Evolutionary conservation across 64 coral and sea anemone species (phyloP).

Genomic region (Montipora efflorescens): DNA sequence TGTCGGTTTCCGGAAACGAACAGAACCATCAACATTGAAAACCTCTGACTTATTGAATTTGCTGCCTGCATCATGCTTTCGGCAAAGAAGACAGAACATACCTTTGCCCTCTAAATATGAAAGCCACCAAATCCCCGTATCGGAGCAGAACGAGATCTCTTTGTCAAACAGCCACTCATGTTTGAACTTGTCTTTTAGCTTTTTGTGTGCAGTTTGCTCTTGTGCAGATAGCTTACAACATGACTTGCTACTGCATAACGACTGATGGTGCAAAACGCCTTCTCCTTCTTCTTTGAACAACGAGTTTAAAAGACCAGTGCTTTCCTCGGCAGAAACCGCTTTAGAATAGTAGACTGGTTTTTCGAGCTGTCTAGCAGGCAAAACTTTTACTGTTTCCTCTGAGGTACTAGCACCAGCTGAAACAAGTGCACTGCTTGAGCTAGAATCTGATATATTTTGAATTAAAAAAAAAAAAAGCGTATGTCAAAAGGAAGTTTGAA

Average conservation of each 20-base stretch:
- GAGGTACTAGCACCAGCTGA: conserved; percentile 31
- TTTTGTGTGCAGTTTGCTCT: conserved; percentile 12
- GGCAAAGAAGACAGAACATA: conserved; percentile 66
- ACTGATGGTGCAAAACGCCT: conserved; percentile 18
- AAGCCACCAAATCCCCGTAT: conserved; percentile 57
- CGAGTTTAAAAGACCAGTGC: conserved; percentile 22
- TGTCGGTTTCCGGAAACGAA: conserved; percentile 28
- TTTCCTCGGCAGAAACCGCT: conserved; percentile 21
- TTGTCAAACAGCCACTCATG: conserved; percentile 38
- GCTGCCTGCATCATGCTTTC: conserved; percentile 52
- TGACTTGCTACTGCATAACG: conserved; percentile 31
- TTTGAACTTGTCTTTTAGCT: conserved; percentile 46
- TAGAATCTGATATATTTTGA: not conserved
- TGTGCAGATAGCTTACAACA: conserved; percentile 31
- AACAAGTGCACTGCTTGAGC: conserved; percentile 1
- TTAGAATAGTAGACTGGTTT: conserved; percentile 23
- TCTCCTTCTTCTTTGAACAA: conserved; percentile 29
- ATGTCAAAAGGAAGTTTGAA: conserved; percentile 16
- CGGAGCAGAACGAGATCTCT: conserved; percentile 24
- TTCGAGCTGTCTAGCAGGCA: conserved; percentile 20
- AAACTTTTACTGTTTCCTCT: conserved; percentile 30
- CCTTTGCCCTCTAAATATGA: conserved; percentile 51
- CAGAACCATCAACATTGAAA: conserved; percentile 34
- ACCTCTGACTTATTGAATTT: conserved; percentile 46
- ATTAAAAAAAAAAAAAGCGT: not conserved